Evolutionary conservation across 2,113 vertebrate species (phyloP).

Genomic region (Pelodiscus sinensis): DNA sequence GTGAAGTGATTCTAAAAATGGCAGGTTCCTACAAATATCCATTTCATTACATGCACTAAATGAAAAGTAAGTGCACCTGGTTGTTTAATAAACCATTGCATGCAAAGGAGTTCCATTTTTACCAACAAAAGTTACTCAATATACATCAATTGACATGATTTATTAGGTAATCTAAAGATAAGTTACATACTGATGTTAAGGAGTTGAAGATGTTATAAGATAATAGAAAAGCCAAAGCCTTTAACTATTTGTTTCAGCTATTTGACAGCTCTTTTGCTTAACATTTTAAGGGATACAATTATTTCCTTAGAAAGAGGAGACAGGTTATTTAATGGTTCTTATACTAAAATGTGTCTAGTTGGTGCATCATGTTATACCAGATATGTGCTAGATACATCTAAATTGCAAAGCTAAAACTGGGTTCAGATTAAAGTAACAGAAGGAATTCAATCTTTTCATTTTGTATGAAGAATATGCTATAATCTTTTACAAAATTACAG

Average conservation of each 20-base stretch:
- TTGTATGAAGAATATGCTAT: not conserved
- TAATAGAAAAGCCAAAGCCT: not conserved
- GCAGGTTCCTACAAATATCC: not conserved
- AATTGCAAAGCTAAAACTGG: not conserved
- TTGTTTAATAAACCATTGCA: not conserved
- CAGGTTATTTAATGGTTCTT: not conserved
- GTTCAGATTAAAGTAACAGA: not conserved
- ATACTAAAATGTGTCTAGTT: not conserved
- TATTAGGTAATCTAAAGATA: not conserved
- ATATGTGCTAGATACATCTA: not conserved
- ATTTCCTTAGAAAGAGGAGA: not conserved
- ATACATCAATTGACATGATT: not conserved
- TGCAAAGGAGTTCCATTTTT: not conserved
- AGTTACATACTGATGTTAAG: not conserved
- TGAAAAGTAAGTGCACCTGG: not conserved
- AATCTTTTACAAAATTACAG: not conserved
- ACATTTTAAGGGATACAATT: not conserved
- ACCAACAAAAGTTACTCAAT: not conserved
- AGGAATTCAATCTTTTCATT: not conserved
- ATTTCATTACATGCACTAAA: not conserved
- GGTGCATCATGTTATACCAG: not conserved
- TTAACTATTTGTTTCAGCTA: not conserved
- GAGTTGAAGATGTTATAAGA: not conserved
- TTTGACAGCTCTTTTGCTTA: not conserved
- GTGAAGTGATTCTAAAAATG: not conserved